Evolutionary conservation across 1,140 invertebrate species (phyloP).

Genomic region (Rhyacophila brunnea): DNA sequence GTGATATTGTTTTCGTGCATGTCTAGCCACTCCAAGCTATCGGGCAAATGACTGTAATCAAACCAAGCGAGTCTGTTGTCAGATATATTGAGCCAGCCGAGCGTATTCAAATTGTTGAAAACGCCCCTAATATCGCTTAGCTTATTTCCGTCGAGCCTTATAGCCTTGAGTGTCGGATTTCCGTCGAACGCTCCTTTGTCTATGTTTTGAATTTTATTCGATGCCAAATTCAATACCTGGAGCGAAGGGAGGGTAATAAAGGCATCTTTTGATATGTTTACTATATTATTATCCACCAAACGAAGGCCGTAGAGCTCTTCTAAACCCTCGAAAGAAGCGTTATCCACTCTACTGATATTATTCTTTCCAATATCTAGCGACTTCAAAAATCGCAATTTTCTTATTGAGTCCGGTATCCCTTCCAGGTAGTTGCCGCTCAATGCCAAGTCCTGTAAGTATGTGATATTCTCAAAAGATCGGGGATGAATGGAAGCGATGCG

Average conservation of each 20-base stretch:
- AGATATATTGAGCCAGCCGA: constrained; percentile 72
- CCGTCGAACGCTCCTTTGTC: constrained; percentile 66
- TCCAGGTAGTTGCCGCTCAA: constrained; percentile 74
- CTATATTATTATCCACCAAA: constrained; percentile 66
- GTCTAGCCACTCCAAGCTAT: constrained; percentile 69
- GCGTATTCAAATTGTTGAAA: constrained; percentile 64
- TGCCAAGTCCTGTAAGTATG: constrained; percentile 75
- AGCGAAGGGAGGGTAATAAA: constrained; percentile 65
- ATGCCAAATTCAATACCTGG: constrained; percentile 69
- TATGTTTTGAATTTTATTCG: constrained; percentile 65
- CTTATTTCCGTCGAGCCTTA: constrained; percentile 67
- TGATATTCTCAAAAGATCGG: constrained; percentile 76
- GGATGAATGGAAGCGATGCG: constrained; percentile 64
- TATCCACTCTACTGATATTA: constrained; percentile 60
- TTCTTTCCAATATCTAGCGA: constrained; percentile 80
- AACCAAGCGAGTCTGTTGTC: constrained; percentile 67
- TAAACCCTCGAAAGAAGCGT: constrained; percentile 63
- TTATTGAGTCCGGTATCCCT: constrained; percentile 69
- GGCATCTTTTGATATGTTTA: constrained; percentile 64
- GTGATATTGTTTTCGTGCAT: constrained; percentile 68
- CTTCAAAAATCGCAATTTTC: constrained; percentile 66
- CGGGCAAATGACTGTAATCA: constrained; percentile 68
- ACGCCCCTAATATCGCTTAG: constrained; percentile 66
- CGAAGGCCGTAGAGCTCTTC: constrained; percentile 63
- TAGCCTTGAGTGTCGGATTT: constrained; percentile 64